These are phyloP conservation scores for Halesus radiatus DNA, from an alignment of 1,140 invertebrate species.

Conservation along the genomic window DNA sequence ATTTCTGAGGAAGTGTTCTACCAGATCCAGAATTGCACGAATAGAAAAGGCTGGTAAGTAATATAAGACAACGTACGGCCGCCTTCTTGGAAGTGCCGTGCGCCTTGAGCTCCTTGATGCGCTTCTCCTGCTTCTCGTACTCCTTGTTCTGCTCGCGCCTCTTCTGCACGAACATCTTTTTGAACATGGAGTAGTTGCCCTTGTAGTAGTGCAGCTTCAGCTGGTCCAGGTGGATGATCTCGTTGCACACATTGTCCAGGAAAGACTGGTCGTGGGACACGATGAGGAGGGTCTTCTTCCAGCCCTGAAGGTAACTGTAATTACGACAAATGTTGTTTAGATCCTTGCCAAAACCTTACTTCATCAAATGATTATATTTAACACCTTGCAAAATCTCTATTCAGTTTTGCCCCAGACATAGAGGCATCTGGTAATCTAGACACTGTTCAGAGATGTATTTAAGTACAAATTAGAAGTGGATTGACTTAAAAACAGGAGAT, in stretches of 20 bases:
- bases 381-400: no score
- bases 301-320: constrained; percentile 90
- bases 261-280: constrained; percentile 99
- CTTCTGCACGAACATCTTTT: constrained; percentile 98
- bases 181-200: constrained; percentile 99
- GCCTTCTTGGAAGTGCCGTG: constrained; percentile 95
- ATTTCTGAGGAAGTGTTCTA: no score
- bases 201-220: constrained; percentile 97
- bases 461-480: no score
- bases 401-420: no score
- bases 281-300: constrained; percentile 98
- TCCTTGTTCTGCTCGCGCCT: constrained; percentile 96
- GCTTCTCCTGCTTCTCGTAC: constrained; percentile 98
- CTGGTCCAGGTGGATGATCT: constrained; percentile 97
- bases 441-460: no score
- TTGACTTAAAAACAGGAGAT: no score
- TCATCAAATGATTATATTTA: no score
- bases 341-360: no score
- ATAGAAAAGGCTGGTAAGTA: no score
- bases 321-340: no score
- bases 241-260: constrained; percentile 98
- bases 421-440: no score
- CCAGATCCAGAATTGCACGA: no score
- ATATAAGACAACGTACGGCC: constrained; percentile 73
- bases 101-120: constrained; percentile 93